Evolutionary conservation across 23 tunicate genomes (phyloP).

Genomic region (Botrylloides violaceus): DNA sequence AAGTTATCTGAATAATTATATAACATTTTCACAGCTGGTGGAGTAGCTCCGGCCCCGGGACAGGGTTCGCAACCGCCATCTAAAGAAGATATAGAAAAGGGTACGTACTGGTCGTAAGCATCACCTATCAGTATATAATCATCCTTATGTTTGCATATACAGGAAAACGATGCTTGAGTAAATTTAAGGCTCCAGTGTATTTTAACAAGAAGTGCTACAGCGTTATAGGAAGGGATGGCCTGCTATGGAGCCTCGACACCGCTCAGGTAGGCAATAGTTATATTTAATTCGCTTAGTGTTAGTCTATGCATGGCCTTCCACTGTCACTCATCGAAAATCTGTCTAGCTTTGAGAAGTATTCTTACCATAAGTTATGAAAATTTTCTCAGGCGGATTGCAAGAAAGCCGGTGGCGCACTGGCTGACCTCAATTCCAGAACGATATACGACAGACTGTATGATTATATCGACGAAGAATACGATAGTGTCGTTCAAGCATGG

Average conservation of each 20-base stretch:
- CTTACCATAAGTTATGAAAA: not conserved
- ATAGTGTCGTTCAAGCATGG: slow-evolving; percentile 22
- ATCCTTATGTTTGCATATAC: too few species aligned
- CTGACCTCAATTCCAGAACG: slow-evolving; percentile 11
- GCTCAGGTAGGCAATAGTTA: too few species aligned
- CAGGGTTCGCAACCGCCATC: not conserved
- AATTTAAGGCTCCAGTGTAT: slow-evolving; percentile 5
- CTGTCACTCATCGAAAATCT: not conserved
- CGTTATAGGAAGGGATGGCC: slow-evolving; percentile 16
- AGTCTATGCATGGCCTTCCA: not conserved
- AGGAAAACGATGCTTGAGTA: slow-evolving; percentile 1
- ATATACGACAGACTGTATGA: slow-evolving; percentile 19
- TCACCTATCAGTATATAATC: too few species aligned
- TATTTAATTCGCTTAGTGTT: too few species aligned
- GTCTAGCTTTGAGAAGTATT: not conserved
- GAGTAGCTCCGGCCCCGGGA: not conserved
- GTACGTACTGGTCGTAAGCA: not conserved
- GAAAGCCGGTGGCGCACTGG: slow-evolving; percentile 9
- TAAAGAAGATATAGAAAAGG: slow-evolving; percentile 14
- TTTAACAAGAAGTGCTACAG: slow-evolving; percentile 2
- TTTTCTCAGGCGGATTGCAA: slow-evolving; percentile 16
- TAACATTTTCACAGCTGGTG: slow-evolving; percentile 2
- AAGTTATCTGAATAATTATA: too few species aligned
- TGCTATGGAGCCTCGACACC: slow-evolving; percentile 14
- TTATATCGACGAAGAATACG: slow-evolving; percentile 17